Base-by-base conservation (phyloP, 2,888 invertebrate genomes). In the Keiferia lycopersicella region DNA sequence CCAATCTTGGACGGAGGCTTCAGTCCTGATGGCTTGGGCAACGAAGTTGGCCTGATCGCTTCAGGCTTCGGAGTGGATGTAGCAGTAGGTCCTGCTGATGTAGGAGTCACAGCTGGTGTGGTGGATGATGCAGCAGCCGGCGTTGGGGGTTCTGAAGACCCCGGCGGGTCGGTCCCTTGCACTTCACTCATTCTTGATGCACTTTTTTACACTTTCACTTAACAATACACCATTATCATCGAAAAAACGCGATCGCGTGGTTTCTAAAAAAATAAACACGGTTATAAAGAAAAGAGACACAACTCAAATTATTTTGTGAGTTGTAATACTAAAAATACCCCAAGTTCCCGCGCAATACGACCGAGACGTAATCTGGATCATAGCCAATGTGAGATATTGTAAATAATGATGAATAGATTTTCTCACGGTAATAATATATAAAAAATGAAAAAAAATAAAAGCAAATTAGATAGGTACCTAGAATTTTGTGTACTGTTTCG, bases 1-100 rank as follows among this genome's bases (percentile, higher is more conserved):
- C 94, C 94, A 77, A 95, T 95, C 85, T 94, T 95, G 56, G 93
- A 92, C 6, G 95, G 94, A 61, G 90, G 94, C 74, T 93, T 93
- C 69, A 95, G 81, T 64, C 94, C 94, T 18, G 94, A 94, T 66
- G 94, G 93, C 76, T 94, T 93, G 22, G 91, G 84, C 66, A 91
- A 76, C 45, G 86, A 83, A 66, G 88, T 79, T 34, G 90, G 91
- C 71, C 90, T 80, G 65, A 75, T 74, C 63, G 79, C 70, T 70
- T 84, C 85, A 58, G 80, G 69, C 69, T 78, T 83, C 61, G 76
- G 72, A 20, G 68, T 59, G 38, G 76, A 65, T 64, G 67, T 66
- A 48, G 71, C 65, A 50, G 72, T 66, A 58, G 71, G 71, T 41
- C 82, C 74, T 38, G 84, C 77, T 66, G 86, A 74, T 45, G 85